These are phyloP conservation scores for Podilymbus podiceps DNA, from an alignment of 2,113 vertebrate species.

Conservation along the genomic window DNA sequence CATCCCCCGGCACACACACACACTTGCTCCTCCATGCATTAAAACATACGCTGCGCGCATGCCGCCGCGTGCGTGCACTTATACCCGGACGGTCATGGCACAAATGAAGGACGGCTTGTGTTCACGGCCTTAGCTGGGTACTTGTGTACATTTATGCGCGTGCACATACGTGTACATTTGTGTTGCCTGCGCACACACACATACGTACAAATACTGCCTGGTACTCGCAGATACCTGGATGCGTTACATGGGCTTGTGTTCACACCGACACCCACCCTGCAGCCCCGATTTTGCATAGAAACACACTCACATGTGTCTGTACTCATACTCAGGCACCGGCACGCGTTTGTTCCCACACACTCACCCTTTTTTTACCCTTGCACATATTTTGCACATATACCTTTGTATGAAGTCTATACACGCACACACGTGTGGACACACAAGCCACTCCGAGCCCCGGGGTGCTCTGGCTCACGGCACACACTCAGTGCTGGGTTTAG, in stretches of 20 bases:
- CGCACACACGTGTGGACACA: neutral
- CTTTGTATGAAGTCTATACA: neutral
- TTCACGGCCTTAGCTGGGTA: no score
- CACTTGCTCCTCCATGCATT: neutral
- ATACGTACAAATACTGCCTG: neutral
- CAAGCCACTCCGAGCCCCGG: rapidly evolving
- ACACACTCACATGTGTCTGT: rapidly evolving
- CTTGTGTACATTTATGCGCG: neutral
- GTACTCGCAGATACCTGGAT: neutral
- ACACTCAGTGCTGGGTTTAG: neutral
- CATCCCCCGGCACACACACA: no score
- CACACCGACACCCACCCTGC: neutral
- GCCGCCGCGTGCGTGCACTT: no score
- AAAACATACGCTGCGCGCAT: rapidly evolving
- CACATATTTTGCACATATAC: rapidly evolving
- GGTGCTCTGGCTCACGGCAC: neutral
- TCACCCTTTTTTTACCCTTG: neutral
- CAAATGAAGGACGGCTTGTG: neutral
- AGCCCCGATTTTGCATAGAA: neutral
- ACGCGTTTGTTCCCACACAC: neutral
- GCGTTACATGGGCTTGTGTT: rapidly evolving
- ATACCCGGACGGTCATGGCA: no score
- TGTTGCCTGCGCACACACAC: neutral
- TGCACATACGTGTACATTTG: no score
- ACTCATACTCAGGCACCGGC: neutral